Evolutionary conservation across 2,888 invertebrate genomes (phyloP).

Genomic region (Slavum lentiscoides): DNA sequence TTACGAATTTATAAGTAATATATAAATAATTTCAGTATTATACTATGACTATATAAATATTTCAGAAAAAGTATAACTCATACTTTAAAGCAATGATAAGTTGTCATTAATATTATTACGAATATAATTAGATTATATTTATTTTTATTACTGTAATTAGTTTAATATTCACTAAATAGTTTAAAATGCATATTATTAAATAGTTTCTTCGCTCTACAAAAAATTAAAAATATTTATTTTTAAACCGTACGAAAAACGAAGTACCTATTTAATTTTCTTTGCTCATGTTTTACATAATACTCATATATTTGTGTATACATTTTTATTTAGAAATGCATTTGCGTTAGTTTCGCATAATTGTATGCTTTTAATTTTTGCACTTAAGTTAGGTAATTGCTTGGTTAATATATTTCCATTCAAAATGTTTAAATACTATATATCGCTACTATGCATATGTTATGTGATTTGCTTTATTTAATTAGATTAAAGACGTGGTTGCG

Average conservation of each 20-base stretch:
- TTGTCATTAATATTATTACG: not conserved
- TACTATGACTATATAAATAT: not conserved
- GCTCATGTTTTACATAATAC: conserved; percentile 1
- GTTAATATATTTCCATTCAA: conserved; percentile 8
- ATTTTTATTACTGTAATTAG: no score
- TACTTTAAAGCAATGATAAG: not conserved
- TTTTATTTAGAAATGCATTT: conserved; percentile 3
- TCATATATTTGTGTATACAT: not conserved
- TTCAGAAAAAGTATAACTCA: not conserved
- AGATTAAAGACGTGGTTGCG: not conserved
- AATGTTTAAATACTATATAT: conserved; percentile 6
- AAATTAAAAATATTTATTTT: conserved; percentile 5
- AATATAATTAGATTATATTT: not conserved
- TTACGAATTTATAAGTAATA: not conserved
- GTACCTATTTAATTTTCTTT: conserved; percentile 1
- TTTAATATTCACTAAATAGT: not conserved
- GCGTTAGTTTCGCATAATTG: not conserved
- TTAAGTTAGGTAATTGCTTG: not conserved
- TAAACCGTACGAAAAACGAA: not conserved
- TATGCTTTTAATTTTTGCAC: conserved; percentile 3
- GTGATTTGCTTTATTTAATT: conserved; percentile 10
- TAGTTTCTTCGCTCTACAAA: not conserved
- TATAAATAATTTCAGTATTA: not conserved
- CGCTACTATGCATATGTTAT: conserved; percentile 24
- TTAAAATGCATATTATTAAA: conserved; percentile 4